Evolutionary conservation across 23 tunicate species (phyloP).

Genomic region (Ascidia mentula): DNA sequence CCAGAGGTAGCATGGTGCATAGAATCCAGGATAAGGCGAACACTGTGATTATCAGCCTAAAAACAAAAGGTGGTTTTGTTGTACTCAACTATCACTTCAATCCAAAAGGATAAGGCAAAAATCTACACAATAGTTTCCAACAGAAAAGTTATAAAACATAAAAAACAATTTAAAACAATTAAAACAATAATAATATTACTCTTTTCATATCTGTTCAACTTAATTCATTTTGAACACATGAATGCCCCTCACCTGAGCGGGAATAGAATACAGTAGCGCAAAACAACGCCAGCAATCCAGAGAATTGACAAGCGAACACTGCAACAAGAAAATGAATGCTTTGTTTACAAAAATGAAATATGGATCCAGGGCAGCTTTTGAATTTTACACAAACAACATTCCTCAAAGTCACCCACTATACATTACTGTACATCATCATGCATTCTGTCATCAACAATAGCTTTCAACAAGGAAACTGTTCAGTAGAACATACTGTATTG

Average conservation of each 20-base stretch:
- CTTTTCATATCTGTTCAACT: no score
- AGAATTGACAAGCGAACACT: constrained; percentile 78
- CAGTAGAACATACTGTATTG: no score
- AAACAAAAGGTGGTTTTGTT: no score
- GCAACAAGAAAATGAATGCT: constrained; percentile 1
- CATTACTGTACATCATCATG: no score
- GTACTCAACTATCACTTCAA: no score
- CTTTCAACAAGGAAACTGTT: no score
- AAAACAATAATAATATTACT: not conserved
- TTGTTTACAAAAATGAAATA: not conserved
- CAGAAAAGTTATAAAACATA: no score
- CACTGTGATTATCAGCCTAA: constrained; percentile 44
- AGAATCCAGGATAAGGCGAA: constrained; percentile 47
- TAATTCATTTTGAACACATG: no score
- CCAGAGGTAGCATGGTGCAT: constrained; percentile 46
- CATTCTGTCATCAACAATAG: no score
- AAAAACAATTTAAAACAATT: not conserved
- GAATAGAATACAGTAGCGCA: constrained; percentile 71
- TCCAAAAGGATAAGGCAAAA: no score
- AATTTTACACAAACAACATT: not conserved
- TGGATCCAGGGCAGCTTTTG: not conserved
- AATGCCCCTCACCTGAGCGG: constrained; percentile 66
- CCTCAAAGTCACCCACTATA: not conserved
- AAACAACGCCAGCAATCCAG: constrained; percentile 76
- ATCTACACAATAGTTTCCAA: no score